Percentiles rank a stretch among this genome's conserved stretches.
These are phyloP conservation scores for Agrenia bidenticulata DNA, from an alignment of 2,888 invertebrate species.

Conservation along the genomic window DNA sequence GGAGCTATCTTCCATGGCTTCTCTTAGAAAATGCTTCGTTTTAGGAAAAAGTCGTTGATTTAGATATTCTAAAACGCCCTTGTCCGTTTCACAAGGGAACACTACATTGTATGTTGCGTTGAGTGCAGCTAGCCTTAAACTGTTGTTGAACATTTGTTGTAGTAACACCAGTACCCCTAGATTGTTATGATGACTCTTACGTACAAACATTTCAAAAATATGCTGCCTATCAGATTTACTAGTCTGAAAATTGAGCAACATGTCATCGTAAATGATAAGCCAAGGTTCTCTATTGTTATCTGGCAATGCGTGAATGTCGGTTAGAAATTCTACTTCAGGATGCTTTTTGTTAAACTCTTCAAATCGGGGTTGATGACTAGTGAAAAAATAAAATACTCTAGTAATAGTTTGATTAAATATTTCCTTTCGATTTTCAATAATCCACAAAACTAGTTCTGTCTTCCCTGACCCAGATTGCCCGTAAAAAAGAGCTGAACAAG, in stretches of 20 bases:
- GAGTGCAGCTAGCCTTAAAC: not conserved
- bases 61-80: not conserved
- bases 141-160: not conserved
- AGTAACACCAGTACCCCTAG: not conserved
- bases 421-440: not conserved
- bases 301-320: not conserved
- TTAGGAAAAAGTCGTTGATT: not conserved
- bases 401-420: not conserved
- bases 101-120: not conserved
- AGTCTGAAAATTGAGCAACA: not conserved
- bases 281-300: not conserved
- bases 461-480: not conserved
- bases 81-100: not conserved
- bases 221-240: not conserved
- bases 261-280: not conserved
- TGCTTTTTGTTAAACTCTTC: not conserved
- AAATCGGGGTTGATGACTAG: not conserved
- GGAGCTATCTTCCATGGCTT: not conserved
- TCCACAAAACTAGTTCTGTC: not conserved
- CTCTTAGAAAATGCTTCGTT: not conserved
- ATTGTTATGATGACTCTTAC: not conserved
- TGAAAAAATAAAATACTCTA: not conserved
- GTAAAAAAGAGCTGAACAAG: not conserved
- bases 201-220: not conserved
- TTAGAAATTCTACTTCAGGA: not conserved